Base-by-base conservation (phyloP, 2,888 invertebrate species). In the Volucella zonaria region DNA sequence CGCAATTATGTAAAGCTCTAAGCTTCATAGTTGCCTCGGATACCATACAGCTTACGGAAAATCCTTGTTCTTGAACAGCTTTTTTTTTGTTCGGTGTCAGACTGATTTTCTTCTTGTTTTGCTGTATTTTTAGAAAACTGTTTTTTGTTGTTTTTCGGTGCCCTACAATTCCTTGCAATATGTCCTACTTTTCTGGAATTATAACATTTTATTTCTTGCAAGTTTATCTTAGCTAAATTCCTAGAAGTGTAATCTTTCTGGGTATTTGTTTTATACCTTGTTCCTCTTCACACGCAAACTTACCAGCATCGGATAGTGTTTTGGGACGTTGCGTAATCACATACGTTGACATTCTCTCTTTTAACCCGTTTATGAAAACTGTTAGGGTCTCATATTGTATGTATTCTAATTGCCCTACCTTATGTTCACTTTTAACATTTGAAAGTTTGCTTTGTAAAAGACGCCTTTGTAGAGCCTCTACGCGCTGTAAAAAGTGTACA, bases 271-370 rank as follows among this genome's bases (percentile, higher is more conserved):
- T 15, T 6, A 56, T 58, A 6, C 51, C 12, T 52, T 74, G 79
- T 12, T 74, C 73, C n/a, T 79, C 71, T 14, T 74, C 76, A 15
- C 66, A 54, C 2, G 74, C 61, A 15, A 79, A 74, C 42, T 47
- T 58, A 62, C 70, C 64, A 23, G 70, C 71, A 10, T 70, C 78
- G 14, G 59, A 12, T 12, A 79, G 49, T 10, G 23, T 54, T 10
- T 58, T 75, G 18, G 80, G 68, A 52, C n/a, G n/a, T n/a, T n/a
- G n/a, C n/a, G n/a, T n/a, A n/a, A n/a, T n/a, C n/a, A n/a, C n/a
- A n/a, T n/a, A n/a, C n/a, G n/a, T n/a, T n/a, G n/a, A n/a, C n/a
- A n/a, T n/a, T n/a, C n/a, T n/a, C n/a, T n/a, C n/a, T n/a, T n/a
- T n/a, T n/a, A n/a, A n/a, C n/a, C n/a, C n/a, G n/a, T n/a, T n/a